Evolutionary conservation across 2,113 vertebrate genomes (phyloP), one percentile per base, ranked within the genome.

Genomic region (Arvicanthis niloticus): DNA sequence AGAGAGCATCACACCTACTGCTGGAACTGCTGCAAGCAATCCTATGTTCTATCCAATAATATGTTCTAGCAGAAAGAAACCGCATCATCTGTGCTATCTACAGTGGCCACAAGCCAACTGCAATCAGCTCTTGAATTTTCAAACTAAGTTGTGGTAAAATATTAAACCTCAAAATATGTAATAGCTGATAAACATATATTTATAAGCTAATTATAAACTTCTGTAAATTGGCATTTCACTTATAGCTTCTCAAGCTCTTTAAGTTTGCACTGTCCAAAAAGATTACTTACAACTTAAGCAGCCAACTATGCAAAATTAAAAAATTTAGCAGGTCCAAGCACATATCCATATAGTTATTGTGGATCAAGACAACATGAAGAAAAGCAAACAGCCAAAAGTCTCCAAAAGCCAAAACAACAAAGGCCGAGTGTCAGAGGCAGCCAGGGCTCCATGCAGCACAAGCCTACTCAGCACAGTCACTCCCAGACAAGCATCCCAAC

Each of bases 301-400:
- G 93, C 78, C 97, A 97, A 90, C 96, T 96, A 96, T 93, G 95
- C 98, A 98, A 98, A 98, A 96, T 96, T 92, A 98, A 97, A 97
- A 96, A 90, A 87, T 56, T 92, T 85, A 96, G 95, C 95, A 97
- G 53, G 53, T 97, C 80, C 97, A 97, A 97, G 95, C 95, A 98
- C 95, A 97, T 91, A 92, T 22, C 67, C 97, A 96, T 95, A 96
- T 48, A 95, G 75, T 96, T 89, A 97, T 1, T 95, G 75, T 93
- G 91, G 75, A 90, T 96, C 93, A 97, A 97, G 88, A 96, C 93
- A 93, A 88, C 60, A 92, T 94, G 93, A 97, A 88, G 26, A 88
- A 96, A 97, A 98, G 96, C 97, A 97, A 42, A 97, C 73, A 97
- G 96, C 89, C 95, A 96, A 94, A 93, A 95, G 29, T 93, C 75